Percentiles rank a stretch among this genome's conserved stretches.
Evolutionary conservation across 2,888 invertebrate genomes (phyloP).

Genomic region (Apodemia mormo): DNA sequence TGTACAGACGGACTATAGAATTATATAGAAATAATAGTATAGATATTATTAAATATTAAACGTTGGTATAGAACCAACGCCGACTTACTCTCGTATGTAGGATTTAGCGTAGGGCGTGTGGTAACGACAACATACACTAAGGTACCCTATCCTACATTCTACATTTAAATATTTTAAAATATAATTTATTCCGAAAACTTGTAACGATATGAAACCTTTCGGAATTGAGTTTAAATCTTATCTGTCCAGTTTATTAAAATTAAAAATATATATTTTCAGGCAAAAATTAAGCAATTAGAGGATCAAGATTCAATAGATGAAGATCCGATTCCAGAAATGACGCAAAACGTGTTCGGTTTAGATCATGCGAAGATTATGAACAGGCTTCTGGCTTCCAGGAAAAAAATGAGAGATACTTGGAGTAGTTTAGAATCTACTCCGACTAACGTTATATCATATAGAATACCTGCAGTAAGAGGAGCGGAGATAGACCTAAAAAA

Average conservation of each 20-base stretch:
- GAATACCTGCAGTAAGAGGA: slow-evolving; percentile 39
- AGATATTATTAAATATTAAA: no score
- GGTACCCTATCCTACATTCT: no score
- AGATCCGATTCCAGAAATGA: slow-evolving; percentile 85
- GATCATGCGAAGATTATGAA: slow-evolving; percentile 85
- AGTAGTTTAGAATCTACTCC: slow-evolving; percentile 46
- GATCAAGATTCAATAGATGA: slow-evolving; percentile 56
- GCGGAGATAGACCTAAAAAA: slow-evolving; percentile 46
- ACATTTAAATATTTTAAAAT: no score
- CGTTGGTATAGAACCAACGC: no score
- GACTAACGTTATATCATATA: slow-evolving; percentile 57
- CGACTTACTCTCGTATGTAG: no score
- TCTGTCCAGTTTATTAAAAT: not conserved
- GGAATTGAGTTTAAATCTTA: no score
- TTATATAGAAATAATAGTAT: no score
- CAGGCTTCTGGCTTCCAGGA: slow-evolving; percentile 72
- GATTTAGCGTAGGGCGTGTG: no score
- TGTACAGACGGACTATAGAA: no score
- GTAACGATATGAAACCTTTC: no score
- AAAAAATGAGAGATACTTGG: slow-evolving; percentile 81
- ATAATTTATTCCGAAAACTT: no score
- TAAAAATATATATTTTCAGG: slow-evolving; percentile 47
- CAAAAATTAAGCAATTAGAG: slow-evolving; percentile 67
- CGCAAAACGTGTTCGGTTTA: slow-evolving; percentile 86
- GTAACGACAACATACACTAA: no score